Conservation (phyloP, 2,113 vertebrate species). For the Elephantulus edwardii region DNA sequence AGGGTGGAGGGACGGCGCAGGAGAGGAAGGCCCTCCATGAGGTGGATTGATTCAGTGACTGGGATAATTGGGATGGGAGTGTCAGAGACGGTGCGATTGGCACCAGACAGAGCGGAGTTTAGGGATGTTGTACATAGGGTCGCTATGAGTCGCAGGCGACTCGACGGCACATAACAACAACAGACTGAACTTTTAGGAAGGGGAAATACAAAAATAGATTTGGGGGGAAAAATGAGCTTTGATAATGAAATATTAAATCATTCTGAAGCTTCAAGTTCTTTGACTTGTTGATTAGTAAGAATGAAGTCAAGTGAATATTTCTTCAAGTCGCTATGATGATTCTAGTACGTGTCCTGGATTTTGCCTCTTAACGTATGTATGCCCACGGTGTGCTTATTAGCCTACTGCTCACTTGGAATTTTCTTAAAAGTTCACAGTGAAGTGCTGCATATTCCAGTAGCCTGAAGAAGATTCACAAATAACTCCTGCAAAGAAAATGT, state of each 20-base stretch:
- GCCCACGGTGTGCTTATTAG: neutral
- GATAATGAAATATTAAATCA: neutral
- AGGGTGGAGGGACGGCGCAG: too few relatives aligned
- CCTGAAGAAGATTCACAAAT: constrained; percentile 48
- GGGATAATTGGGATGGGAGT: too few relatives aligned
- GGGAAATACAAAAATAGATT: neutral
- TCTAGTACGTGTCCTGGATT: neutral
- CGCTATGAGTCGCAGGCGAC: too few relatives aligned
- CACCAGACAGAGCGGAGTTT: too few relatives aligned
- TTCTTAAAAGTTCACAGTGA: constrained; percentile 53
- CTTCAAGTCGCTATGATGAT: neutral
- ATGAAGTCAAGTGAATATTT: neutral
- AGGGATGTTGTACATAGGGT: too few relatives aligned
- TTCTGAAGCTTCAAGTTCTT: constrained; percentile 9
- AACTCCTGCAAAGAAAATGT: constrained; percentile 38
- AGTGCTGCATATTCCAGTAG: neutral
- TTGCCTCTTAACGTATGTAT: neutral
- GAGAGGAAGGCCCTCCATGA: too few relatives aligned
- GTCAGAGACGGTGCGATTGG: too few relatives aligned
- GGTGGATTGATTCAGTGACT: too few relatives aligned
- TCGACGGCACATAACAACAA: too few relatives aligned
- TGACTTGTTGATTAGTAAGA: neutral
- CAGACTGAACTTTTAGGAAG: neutral
- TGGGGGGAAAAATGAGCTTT: neutral
- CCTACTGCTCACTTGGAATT: constrained; percentile 50